Conservation (phyloP, 2,888 invertebrate genomes). For the Loripinus fragilis region DNA sequence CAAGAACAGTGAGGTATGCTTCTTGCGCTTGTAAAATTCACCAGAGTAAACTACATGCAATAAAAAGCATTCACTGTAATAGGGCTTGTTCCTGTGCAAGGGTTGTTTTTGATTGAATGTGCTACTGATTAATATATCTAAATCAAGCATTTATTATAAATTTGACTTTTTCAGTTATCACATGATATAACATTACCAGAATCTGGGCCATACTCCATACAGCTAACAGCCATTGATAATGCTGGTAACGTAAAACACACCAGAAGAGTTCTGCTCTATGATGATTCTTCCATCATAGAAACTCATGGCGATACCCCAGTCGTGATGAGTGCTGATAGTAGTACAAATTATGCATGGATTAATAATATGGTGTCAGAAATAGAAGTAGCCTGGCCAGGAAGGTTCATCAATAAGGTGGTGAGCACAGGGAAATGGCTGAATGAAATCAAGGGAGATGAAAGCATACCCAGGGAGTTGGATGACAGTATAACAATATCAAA, state of each 20-base stretch:
- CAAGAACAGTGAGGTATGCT: too few relatives aligned
- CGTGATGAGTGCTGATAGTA: slow-evolving; percentile 26
- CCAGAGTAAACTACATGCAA: too few relatives aligned
- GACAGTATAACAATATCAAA: slow-evolving; percentile 33
- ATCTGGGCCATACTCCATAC: slow-evolving; percentile 43
- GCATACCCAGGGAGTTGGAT: slow-evolving; percentile 39
- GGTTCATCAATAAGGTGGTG: slow-evolving; percentile 53
- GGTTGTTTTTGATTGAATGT: too few relatives aligned
- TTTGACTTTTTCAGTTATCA: slow-evolving; percentile 17
- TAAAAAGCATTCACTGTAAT: too few relatives aligned
- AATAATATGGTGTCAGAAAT: slow-evolving; percentile 29
- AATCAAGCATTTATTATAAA: too few relatives aligned
- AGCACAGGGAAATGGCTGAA: slow-evolving; percentile 46
- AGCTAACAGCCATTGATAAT: slow-evolving; percentile 45
- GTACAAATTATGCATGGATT: slow-evolving; percentile 48
- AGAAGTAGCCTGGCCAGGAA: slow-evolving; percentile 39
- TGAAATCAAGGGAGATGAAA: slow-evolving; percentile 20
- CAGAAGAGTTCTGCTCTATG: slow-evolving; percentile 53
- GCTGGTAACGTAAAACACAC: slow-evolving; percentile 57
- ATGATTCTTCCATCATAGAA: slow-evolving; percentile 48
- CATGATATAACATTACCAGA: slow-evolving; percentile 8
- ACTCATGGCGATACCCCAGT: slow-evolving; percentile 6
- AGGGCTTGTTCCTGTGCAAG: too few relatives aligned
- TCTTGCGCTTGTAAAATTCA: too few relatives aligned
- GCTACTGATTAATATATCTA: too few relatives aligned